Base-by-base conservation (phyloP, 2,797 vertebrate genomes). In the Dallia pectoralis region DNA sequence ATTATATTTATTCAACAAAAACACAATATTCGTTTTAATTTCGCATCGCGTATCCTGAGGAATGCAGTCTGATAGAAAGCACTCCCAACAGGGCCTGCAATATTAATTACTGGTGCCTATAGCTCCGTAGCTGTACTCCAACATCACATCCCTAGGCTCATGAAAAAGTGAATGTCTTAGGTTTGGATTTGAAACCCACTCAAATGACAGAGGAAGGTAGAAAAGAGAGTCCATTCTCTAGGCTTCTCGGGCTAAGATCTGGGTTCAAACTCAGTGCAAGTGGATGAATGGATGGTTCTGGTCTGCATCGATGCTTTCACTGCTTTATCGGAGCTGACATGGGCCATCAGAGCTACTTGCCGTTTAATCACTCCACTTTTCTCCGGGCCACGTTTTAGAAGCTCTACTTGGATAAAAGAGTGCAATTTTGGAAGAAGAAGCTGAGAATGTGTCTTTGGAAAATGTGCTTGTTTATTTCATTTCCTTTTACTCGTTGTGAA, bases 11-110 rank as follows among this genome's bases (percentile, higher is more conserved):
- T 91, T 87, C 84, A 70, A 86, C 82, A 77, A 88, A 88, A 89
- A 87, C 77, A 67, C 84, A 84, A 88, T 84, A 85, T 87, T 85
- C 89, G 88, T 93, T 90, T 87, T 88, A 91, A 90, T 90, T 80
- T 22, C 29, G 2, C 19, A 44, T 71, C 48, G 75, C 71, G 1
- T 51, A 61, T 85, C 82, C 82, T 47, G 75, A 84, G 82, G 85
- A 92, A 87, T 76, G 87, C 86, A 89, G 78, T 86, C 53, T 83
- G 84, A 87, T 83, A 87, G 82, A 82, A 80, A 73, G 80, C 62
- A 80, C 81, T 89, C 81, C 86, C 86, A 85, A 86, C 83, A 84
- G 82, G 66, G 77, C 81, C 82, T 93, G 91, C 88, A 94, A 91
- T 93, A 93, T 93, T 92, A 87, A 93, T 92, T 89, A 25, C 19